Conservation (phyloP, 2,797 vertebrate species). For the Silurus aristotelis region DNA sequence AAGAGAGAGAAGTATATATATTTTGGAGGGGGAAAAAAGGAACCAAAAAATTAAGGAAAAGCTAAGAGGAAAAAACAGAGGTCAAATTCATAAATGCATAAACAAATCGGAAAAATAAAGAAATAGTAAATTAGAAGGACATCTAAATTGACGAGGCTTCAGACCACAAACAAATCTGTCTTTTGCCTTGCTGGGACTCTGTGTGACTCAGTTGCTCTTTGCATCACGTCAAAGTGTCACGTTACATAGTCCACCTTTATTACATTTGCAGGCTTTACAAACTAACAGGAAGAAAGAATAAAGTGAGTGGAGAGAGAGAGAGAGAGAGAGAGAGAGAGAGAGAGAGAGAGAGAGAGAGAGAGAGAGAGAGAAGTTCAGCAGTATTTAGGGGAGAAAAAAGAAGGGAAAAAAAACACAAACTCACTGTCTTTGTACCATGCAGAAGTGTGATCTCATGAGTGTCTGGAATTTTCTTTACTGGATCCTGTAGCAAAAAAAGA, state of each 20-base stretch:
- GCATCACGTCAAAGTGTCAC: neutral
- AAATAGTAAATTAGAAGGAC: neutral
- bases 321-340: neutral
- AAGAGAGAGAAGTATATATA: neutral
- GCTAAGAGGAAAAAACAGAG: neutral
- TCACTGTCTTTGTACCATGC: slow-evolving; percentile 92
- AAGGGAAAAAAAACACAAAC: slow-evolving; percentile 51
- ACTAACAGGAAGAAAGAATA: neutral
- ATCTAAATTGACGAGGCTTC: neutral
- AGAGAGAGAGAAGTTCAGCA: neutral
- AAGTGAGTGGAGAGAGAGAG: too few species aligned
- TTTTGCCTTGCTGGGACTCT: neutral
- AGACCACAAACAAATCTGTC: neutral
- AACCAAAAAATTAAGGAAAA: neutral
- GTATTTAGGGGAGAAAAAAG: neutral
- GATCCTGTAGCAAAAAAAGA: slow-evolving; percentile 74
- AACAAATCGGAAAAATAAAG: neutral
- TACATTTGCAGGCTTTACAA: slow-evolving; percentile 19
- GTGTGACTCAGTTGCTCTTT: neutral
- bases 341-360: too few species aligned
- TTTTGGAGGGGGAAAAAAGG: neutral
- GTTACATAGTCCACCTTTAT: slow-evolving; percentile 1
- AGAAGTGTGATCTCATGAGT: slow-evolving; percentile 94
- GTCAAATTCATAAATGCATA: too few species aligned
- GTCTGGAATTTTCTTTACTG: slow-evolving; percentile 93